phyloP scores from a whole-genome alignment of 2,888 invertebrate genomes.

The Azorinus chamasolen region DNA sequence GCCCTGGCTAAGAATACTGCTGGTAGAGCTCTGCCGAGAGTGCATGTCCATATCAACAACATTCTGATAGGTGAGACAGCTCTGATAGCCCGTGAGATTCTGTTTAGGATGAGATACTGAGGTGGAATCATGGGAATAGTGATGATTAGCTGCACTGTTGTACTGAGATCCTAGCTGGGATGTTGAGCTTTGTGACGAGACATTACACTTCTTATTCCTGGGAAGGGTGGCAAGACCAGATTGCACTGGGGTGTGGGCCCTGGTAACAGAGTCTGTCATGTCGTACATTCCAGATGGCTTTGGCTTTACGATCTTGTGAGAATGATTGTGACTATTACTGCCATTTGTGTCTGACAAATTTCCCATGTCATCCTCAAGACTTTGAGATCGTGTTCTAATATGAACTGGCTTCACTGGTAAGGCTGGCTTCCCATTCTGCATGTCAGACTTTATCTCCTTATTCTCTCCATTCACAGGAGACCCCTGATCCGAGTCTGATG shows the following conservation, averaged over 20 bases:
- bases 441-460: constrained; percentile 8
- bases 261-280: constrained; percentile 65
- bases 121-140: constrained; percentile 29
- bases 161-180: constrained; percentile 48
- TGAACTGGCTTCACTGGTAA: constrained; percentile 61
- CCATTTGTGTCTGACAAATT: constrained; percentile 39
- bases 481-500: constrained; percentile 64
- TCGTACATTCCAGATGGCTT: constrained; percentile 70
- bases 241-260: constrained; percentile 77
- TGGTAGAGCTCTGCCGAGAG: constrained; percentile 71
- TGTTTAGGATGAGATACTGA: constrained; percentile 44
- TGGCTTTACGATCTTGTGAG: constrained; percentile 70
- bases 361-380: constrained; percentile 69
- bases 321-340: constrained; percentile 35
- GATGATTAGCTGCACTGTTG: constrained; percentile 31
- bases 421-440: constrained; percentile 42
- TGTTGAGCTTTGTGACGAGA: constrained; percentile 30
- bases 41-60: constrained; percentile 58
- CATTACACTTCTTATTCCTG: constrained; percentile 70
- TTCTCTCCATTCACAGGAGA: constrained; percentile 41
- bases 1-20: constrained; percentile 63
- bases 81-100: constrained; percentile 33
- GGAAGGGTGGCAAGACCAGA: constrained; percentile 82
- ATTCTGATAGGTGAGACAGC: constrained; percentile 52
- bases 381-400: constrained; percentile 65